Percentiles rank a stretch among this genome's conserved stretches.
phyloP scores from a whole-genome alignment of 2,888 invertebrate genomes.

The Zeuzera pyrina region DNA sequence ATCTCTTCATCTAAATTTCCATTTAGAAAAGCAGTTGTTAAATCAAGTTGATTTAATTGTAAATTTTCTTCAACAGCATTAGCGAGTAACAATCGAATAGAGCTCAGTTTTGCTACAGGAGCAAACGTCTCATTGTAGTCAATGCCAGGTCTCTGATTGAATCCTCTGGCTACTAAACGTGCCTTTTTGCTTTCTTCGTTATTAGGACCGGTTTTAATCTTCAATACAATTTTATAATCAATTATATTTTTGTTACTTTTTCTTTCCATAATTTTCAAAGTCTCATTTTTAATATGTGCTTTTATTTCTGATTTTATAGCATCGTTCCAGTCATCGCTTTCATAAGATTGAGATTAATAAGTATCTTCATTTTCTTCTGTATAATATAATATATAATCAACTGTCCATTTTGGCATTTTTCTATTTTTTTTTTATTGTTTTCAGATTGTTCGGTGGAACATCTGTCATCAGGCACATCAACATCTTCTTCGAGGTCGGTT shows the following conservation, averaged over 20 bases:
- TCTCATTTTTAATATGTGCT: slow-evolving; percentile 6
- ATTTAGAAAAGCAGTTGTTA: slow-evolving; percentile 4
- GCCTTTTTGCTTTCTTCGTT: slow-evolving; percentile 7
- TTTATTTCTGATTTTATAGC: slow-evolving; percentile 4
- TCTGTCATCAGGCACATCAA: no score
- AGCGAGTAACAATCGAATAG: slow-evolving; percentile 1
- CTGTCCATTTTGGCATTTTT: no score
- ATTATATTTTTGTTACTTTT: slow-evolving; percentile 2
- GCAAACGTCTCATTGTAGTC: slow-evolving; percentile 8
- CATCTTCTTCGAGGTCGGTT: no score
- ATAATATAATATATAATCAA: no score
- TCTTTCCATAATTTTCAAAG: slow-evolving; percentile 6
- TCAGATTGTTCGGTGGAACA: no score
- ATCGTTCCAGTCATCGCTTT: no score
- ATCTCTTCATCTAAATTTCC: slow-evolving; percentile 4
- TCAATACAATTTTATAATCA: slow-evolving; percentile 6
- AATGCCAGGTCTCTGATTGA: no score
- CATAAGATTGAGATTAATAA: no score
- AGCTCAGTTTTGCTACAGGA: slow-evolving; percentile 6
- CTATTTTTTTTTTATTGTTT: no score
- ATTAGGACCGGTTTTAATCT: slow-evolving; percentile 7
- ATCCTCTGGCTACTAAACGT: slow-evolving; percentile 2
- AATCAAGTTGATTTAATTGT: slow-evolving; percentile 2
- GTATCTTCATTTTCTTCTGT: no score
- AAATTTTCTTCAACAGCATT: not conserved